phyloP scores from a whole-genome alignment of 2,888 invertebrate genomes.

The Campopleginae sp. region DNA sequence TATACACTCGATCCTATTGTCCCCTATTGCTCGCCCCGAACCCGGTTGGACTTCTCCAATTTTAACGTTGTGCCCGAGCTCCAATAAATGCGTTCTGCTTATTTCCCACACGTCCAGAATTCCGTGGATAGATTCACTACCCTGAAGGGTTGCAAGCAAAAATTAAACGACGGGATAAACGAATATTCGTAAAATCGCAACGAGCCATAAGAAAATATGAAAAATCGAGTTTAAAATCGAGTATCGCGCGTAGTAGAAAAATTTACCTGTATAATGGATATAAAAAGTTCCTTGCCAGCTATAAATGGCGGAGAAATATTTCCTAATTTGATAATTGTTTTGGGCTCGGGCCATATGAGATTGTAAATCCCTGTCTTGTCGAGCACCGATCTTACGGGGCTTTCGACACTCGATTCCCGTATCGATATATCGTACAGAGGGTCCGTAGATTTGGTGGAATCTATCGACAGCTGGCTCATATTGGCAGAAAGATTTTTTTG shows the following conservation, averaged over 20 bases:
- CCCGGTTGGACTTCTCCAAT: constrained; percentile 84
- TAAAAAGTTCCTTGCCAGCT: constrained; percentile 84
- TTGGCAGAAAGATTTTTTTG: constrained; percentile 78
- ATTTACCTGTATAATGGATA: constrained; percentile 83
- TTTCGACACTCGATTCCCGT: constrained; percentile 76
- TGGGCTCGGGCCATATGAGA: constrained; percentile 87
- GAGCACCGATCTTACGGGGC: constrained; percentile 74
- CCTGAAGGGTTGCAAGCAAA: constrained; percentile 68
- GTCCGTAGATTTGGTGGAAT: constrained; percentile 80
- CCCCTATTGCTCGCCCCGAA: constrained; percentile 80
- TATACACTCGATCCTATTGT: constrained; percentile 85
- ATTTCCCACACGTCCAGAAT: constrained; percentile 86
- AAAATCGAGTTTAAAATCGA: constrained; percentile 32
- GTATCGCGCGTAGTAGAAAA: not conserved
- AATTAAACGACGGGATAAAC: not conserved
- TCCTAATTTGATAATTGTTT: constrained; percentile 85
- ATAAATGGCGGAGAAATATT: constrained; percentile 83
- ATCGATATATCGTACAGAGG: constrained; percentile 78
- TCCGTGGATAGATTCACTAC: constrained; percentile 82
- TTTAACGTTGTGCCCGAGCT: constrained; percentile 84
- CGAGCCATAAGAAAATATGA: constrained; percentile 55
- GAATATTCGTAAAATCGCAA: not conserved
- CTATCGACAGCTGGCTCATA: constrained; percentile 81
- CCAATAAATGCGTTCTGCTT: constrained; percentile 83
- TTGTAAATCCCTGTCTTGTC: constrained; percentile 78